Evolutionary conservation across 2,113 vertebrate genomes (phyloP).

Genomic region (Canis aureus): DNA sequence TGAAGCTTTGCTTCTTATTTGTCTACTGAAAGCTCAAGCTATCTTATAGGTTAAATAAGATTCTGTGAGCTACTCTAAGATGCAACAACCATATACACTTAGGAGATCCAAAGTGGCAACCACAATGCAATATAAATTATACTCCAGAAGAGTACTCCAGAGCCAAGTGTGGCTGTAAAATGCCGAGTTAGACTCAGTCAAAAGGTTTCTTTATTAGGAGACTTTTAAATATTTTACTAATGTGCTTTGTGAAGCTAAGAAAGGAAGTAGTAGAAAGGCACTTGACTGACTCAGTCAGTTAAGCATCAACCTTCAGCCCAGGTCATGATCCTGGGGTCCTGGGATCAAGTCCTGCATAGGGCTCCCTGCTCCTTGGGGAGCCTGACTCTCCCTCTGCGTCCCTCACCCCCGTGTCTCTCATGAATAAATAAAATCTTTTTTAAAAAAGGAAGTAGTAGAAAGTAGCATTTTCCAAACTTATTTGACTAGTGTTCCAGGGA

Average conservation of each 20-base stretch:
- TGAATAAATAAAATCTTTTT: no score
- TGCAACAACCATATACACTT: background rate
- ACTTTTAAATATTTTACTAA: background rate
- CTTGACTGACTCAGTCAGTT: no score
- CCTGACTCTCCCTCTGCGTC: no score
- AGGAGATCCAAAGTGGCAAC: background rate
- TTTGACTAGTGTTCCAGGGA: background rate
- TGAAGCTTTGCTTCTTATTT: background rate
- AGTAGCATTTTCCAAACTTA: background rate
- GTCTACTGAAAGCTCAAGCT: background rate
- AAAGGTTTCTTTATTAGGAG: background rate
- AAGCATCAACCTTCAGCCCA: no score
- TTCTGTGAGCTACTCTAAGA: constrained; percentile 13
- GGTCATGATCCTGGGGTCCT: no score
- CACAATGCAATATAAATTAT: background rate
- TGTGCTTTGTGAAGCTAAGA: background rate
- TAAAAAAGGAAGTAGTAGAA: background rate
- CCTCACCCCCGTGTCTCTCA: no score
- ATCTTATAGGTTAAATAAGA: background rate
- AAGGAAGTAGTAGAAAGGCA: background rate
- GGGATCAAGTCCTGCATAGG: no score
- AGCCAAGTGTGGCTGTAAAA: background rate
- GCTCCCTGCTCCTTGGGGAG: no score
- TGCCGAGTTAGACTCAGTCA: background rate
- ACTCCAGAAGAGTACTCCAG: background rate